phyloP scores from a whole-genome alignment of 2,888 invertebrate genomes.

The Hofmannophila pseudospretella region DNA sequence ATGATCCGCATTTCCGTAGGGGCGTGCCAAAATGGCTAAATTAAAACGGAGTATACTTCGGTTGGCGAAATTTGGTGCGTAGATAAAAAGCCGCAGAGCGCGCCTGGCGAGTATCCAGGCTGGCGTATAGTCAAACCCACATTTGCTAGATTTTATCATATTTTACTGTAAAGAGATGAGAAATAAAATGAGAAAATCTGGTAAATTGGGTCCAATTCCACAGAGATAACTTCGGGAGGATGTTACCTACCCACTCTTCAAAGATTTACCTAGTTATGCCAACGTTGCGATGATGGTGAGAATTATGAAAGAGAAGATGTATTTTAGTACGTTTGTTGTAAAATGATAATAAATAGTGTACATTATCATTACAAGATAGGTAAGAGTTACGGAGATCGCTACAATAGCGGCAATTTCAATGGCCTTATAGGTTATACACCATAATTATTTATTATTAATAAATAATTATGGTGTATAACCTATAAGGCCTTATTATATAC shows the following conservation, averaged over 20 bases:
- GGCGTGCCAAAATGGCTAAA: constrained; percentile 71
- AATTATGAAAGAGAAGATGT: too few relatives aligned
- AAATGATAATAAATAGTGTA: too few relatives aligned
- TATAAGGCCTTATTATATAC: too few relatives aligned
- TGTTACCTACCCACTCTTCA: not conserved
- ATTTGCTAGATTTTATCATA: constrained; percentile 29
- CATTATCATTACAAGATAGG: too few relatives aligned
- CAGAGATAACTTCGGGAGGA: not conserved
- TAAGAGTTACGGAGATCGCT: too few relatives aligned
- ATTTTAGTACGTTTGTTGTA: too few relatives aligned
- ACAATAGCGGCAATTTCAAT: too few relatives aligned
- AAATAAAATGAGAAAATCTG: not conserved
- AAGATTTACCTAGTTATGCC: too few relatives aligned
- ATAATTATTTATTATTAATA: too few relatives aligned
- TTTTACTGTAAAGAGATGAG: not conserved
- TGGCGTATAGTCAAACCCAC: constrained; percentile 11
- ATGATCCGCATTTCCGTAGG: constrained; percentile 59
- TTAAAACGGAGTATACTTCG: constrained; percentile 61
- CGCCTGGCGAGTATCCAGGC: constrained; percentile 48
- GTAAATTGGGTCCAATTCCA: not conserved
- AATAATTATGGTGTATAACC: too few relatives aligned
- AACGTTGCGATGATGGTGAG: too few relatives aligned
- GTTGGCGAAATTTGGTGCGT: constrained; percentile 41
- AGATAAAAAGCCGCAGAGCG: constrained; percentile 49
- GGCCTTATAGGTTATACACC: too few relatives aligned